Evolutionary conservation across 2,797 vertebrate genomes (phyloP), one percentile per base, ranked within the genome.

Genomic region (Myiothlypis coronata): DNA sequence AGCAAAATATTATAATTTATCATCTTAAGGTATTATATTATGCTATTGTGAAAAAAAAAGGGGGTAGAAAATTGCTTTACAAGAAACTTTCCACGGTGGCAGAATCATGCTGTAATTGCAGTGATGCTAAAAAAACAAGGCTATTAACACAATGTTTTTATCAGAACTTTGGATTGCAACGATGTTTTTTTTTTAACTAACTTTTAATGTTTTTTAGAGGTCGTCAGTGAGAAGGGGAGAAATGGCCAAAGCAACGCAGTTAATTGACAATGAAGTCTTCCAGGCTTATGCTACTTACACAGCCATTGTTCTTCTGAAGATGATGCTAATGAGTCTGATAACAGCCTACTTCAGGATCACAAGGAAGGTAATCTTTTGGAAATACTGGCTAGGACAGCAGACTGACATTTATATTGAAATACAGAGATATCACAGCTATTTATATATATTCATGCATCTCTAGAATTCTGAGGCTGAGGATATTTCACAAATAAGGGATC

Each of bases 301-400:
- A 19, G 91, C 97, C 4, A 97, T 99, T 59, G 61, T 98, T 72
- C 94, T 98, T 68, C 63, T 98, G 5, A 99, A 99, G 97, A 98
- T 99, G 98, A 98, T 99, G 98, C 28, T 98, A 5, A 98, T 99
- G 98, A 97, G 98, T 23, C 6, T 55, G 20, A 0, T 97, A 24
- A 99, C 99, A 3, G 88, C 53, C 0, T 98, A 98, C 94, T 98
- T 96, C 87, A 98, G 98, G 93, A 0, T 98, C 0, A 98, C 97
- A 6, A 98, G 95, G 87, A 98, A 98, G 98, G 99, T 99, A 96
- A 96, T 96, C 37, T 53, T 30, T 27, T 26, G 13, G 47, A 61
- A 75, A 61, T 90, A 8, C 26, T 67, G 14, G 14, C 35, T 81
- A 39, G 28, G 81, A 90, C 74, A 90, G 53, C 8, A 76, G 34